Conservation (phyloP, 1,140 invertebrate species). For the Cephus cinctus region DNA sequence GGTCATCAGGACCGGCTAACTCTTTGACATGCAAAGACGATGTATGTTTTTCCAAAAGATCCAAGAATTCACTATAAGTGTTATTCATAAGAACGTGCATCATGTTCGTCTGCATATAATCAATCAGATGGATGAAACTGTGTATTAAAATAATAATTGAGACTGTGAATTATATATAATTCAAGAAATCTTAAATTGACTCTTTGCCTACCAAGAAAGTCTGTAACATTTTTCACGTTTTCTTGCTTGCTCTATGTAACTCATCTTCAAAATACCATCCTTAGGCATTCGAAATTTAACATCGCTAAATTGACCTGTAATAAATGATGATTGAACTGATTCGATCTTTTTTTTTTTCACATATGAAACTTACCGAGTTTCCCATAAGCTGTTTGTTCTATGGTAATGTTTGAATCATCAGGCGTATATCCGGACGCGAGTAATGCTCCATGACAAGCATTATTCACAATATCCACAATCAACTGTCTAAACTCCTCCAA, state of each 20-base stretch:
- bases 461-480: conserved; percentile 64
- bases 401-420: conserved; percentile 61
- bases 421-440: conserved; percentile 71
- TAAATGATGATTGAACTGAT: neutral
- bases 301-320: conserved; percentile 25
- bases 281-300: conserved; percentile 36
- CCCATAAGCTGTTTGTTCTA: conserved; percentile 41
- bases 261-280: conserved; percentile 63
- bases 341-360: conserved; percentile 1
- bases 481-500: conserved; percentile 62
- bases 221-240: conserved; percentile 74
- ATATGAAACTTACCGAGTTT: conserved; percentile 30
- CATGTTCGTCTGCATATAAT: conserved; percentile 72
- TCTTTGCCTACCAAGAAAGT: conserved; percentile 62
- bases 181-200: conserved; percentile 23
- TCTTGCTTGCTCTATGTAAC: conserved; percentile 79
- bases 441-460: conserved; percentile 71
- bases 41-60: conserved; percentile 61
- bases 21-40: conserved; percentile 58
- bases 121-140: conserved; percentile 74
- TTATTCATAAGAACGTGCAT: conserved; percentile 67
- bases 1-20: conserved; percentile 26
- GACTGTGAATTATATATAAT: conserved; percentile 30
- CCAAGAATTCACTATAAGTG: conserved; percentile 63
- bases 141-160: conserved; percentile 39